Evolutionary conservation across 2,797 vertebrate genomes (phyloP), one percentile per base, ranked within the genome.

Genomic region (Orestias chungarensis): DNA sequence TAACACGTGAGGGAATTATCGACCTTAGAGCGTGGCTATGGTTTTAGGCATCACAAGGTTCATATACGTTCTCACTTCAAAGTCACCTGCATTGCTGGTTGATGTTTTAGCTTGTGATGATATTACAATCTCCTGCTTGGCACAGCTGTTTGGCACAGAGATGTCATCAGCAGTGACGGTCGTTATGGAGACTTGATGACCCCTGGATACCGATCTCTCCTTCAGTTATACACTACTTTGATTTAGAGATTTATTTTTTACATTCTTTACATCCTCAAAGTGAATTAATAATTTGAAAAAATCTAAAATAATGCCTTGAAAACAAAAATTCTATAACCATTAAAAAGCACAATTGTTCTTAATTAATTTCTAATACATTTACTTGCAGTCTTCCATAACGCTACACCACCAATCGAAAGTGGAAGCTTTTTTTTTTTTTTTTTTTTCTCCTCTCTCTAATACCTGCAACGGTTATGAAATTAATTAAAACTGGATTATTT

Each of bases 401-500:
- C 27, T 29, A 11, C 20, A 44, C 15, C n/a, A 61, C 31, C n/a
- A 64, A 49, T 14, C 10, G 64, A 20, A 40, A 64, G 18, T 5
- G 9, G 14, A 65, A 33, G 40, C 27, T 50, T 12, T 42, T 38
- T 55, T 44, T 29, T 23, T 25, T 50, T n/a, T 20, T 50, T 12
- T 42, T 38, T 55, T 44, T 29, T 23, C 31, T 50, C 31, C 33
- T 69, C 49, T 50, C 11, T 29, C n/a, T 64, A 14, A 27, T 73
- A 64, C 27, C 50, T 29, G 44, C 66, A 64, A 43, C 54, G 25
- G 12, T 64, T 12, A 43, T 38, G 49, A 57, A 52, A 68, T 25
- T 54, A 70, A 38, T 70, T 54, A 38, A 50, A 55, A 7, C n/a
- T 33, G 33, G n/a, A 68, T 65, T 70, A 70, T 54, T 61, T 69